A percentile compares a stretch with the other conserved stretches of the same genome.
Conservation (phyloP, 2,113 vertebrate species). For the Gavia stellata region DNA sequence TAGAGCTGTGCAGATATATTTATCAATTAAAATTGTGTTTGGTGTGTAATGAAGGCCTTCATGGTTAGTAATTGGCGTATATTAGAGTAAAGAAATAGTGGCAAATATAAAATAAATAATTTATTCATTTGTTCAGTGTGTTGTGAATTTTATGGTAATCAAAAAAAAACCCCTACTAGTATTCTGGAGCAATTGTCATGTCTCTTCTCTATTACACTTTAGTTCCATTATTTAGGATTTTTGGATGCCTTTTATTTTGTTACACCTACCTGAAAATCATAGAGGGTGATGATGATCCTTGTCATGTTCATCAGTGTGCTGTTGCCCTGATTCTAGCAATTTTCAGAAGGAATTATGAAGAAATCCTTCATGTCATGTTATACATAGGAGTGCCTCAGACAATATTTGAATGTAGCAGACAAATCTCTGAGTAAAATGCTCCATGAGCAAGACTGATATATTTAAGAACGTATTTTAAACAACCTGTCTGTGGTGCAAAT, state of each 20-base stretch:
- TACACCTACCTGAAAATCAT: not conserved
- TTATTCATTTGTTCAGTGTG: not conserved
- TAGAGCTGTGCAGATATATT: not conserved
- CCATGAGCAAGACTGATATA: not conserved
- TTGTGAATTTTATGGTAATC: not conserved
- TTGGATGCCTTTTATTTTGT: not conserved
- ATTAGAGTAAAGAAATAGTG: not conserved
- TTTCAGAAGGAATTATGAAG: not conserved
- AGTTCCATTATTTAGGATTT: not conserved
- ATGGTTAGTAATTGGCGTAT: not conserved
- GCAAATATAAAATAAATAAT: not conserved
- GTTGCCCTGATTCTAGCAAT: not conserved
- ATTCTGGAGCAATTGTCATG: not conserved
- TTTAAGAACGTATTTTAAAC: not conserved
- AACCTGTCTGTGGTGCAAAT: constrained; percentile 18
- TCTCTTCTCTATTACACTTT: not conserved
- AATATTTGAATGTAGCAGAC: not conserved
- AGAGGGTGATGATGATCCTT: not conserved
- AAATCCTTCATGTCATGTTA: not conserved
- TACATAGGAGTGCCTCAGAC: not conserved
- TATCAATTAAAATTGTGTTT: not conserved
- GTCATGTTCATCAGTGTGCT: constrained; percentile 9
- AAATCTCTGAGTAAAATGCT: not conserved
- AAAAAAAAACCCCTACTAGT: not conserved
- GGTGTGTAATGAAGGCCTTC: not conserved